Conservation (phyloP, 2,113 vertebrate species). For the Cynoglossus semilaevis region DNA sequence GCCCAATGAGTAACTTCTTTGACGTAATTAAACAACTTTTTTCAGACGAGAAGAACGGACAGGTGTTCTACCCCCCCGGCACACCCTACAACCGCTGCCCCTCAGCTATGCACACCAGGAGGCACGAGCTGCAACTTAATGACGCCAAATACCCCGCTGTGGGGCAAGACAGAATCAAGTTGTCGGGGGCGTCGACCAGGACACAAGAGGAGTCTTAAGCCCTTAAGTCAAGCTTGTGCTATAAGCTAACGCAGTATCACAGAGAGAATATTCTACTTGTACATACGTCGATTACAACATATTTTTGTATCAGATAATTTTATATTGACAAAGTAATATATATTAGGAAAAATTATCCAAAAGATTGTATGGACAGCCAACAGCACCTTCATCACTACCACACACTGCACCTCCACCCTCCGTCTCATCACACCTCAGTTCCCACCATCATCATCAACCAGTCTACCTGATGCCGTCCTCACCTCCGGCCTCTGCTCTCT, state of each 20-base stretch:
- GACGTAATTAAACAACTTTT: slow-evolving; percentile 99
- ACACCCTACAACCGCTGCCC: slow-evolving; percentile 86
- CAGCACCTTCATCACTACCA: slow-evolving; percentile 27
- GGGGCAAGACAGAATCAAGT: slow-evolving; percentile 85
- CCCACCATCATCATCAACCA: slow-evolving; percentile 55
- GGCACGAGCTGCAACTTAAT: slow-evolving; percentile 85
- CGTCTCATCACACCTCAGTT: slow-evolving; percentile 21
- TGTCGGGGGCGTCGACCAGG: slow-evolving; percentile 81
- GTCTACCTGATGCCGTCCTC: no score
- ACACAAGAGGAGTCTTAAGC: slow-evolving; percentile 86
- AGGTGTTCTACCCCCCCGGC: slow-evolving; percentile 88
- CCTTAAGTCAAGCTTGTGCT: slow-evolving; percentile 29
- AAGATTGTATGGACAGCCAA: slow-evolving; percentile 51
- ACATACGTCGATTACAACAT: slow-evolving; percentile 72
- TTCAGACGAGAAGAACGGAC: slow-evolving; percentile 99
- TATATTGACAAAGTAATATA: slow-evolving; percentile 73
- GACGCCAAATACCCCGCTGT: slow-evolving; percentile 82
- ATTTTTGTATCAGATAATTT: slow-evolving; percentile 80
- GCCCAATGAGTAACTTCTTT: slow-evolving; percentile 99
- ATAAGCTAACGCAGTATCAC: slow-evolving; percentile 43
- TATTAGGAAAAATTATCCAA: slow-evolving; percentile 45
- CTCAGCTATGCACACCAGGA: slow-evolving; percentile 79
- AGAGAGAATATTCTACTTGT: slow-evolving; percentile 69
- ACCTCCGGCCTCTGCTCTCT: slow-evolving; percentile 53
- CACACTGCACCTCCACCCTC: slow-evolving; percentile 10